These are phyloP conservation scores for Clarias magur DNA, from an alignment of 2,113 vertebrate genomes.

Conservation along the genomic window DNA sequence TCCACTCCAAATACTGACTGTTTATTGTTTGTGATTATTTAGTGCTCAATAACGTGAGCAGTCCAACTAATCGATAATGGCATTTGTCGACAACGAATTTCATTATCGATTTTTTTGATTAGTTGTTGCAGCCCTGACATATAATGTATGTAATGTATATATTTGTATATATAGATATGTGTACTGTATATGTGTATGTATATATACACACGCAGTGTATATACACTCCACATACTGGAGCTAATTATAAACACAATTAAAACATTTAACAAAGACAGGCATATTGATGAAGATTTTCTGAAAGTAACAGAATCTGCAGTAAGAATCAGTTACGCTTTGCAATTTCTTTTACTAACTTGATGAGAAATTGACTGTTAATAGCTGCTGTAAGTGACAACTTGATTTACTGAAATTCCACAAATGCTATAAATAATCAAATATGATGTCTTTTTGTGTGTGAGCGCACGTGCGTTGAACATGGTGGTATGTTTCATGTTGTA, in stretches of 20 bases:
- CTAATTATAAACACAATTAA: not conserved
- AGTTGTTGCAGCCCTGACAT: no score
- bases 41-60: no score
- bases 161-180: no score
- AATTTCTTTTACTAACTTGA: not conserved
- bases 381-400: not conserved
- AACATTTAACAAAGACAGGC: not conserved
- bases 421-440: not conserved
- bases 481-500: conserved; percentile 42
- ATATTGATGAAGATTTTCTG: not conserved
- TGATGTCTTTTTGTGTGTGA: not conserved
- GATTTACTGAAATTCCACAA: not conserved
- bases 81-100: no score
- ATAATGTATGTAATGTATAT: no score
- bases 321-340: not conserved
- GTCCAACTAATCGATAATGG: no score
- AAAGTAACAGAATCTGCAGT: not conserved
- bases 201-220: not conserved
- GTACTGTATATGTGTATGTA: no score
- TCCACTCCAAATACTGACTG: no score
- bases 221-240: not conserved
- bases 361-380: not conserved
- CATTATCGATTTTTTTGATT: no score
- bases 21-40: no score
- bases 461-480: not conserved